A percentile compares a stretch with the other conserved stretches of the same genome.
These are phyloP conservation scores for Acipenser oxyrinchus DNA, from an alignment of 2,797 vertebrate species.

Conservation along the genomic window DNA sequence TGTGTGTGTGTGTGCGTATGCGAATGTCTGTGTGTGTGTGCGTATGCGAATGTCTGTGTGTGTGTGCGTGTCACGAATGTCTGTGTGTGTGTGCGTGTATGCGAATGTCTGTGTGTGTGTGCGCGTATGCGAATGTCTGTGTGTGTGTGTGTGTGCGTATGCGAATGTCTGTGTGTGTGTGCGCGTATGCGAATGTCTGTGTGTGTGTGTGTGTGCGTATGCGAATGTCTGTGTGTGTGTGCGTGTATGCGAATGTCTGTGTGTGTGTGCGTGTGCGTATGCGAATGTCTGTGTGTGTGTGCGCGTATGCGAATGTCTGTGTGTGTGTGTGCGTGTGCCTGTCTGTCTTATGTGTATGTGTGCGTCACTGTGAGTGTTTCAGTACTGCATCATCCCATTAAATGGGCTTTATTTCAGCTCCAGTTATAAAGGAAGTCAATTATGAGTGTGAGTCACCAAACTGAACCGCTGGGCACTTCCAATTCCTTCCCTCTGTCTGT, in stretches of 20 bases:
- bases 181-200: constrained; percentile 19
- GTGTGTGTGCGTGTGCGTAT: constrained; percentile 9
- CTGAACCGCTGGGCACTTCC: neutral
- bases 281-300: constrained; percentile 31
- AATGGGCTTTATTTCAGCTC: neutral
- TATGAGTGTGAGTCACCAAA: neutral
- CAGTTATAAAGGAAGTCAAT: neutral
- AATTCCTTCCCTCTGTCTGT: too few relatives aligned
- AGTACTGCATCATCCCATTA: neutral
- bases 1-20: constrained; percentile 24
- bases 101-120: constrained; percentile 31
- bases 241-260: constrained; percentile 10
- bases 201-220: constrained; percentile 25
- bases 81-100: neutral
- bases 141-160: constrained; percentile 8
- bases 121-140: neutral
- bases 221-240: neutral
- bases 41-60: neutral
- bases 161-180: neutral
- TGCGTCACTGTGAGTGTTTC: neutral
- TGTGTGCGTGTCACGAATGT: constrained; percentile 11
- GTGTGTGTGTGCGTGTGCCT: neutral
- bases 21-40: constrained; percentile 29
- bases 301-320: neutral
- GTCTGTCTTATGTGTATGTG: neutral